phyloP scores from a whole-genome alignment of 2,888 invertebrate species.

The Antheraea assamensis region DNA sequence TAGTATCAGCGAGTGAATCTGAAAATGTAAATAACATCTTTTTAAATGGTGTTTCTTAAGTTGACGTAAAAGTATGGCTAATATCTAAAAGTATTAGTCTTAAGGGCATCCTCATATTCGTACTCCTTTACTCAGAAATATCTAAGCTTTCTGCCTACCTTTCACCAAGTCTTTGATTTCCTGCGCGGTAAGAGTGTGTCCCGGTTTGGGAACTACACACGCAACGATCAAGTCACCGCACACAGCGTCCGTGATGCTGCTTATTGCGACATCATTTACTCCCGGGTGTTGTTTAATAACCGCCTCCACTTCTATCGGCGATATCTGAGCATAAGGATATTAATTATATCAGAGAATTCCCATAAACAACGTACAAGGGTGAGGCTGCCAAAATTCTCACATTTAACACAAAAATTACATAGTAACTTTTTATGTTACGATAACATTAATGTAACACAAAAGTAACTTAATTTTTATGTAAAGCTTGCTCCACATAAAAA shows the following conservation, averaged over 20 bases:
- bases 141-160: conserved; percentile 36
- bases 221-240: conserved; percentile 58
- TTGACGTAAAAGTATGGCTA: no score
- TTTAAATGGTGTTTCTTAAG: neutral
- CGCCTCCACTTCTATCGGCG: conserved; percentile 55
- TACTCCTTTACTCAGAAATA: no score
- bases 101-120: neutral
- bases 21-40: conserved; percentile 27
- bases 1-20: conserved; percentile 44
- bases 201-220: conserved; percentile 44
- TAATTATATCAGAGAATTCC: no score
- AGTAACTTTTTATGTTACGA: no score
- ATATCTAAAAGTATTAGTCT: neutral
- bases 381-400: no score
- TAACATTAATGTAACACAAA: no score
- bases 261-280: conserved; percentile 55
- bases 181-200: conserved; percentile 38
- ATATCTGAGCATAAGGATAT: conserved; percentile 44
- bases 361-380: no score
- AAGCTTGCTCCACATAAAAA: no score
- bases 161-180: conserved; percentile 61
- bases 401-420: no score
- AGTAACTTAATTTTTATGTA: no score
- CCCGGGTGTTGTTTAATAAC: conserved; percentile 53
- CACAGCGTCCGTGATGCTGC: conserved; percentile 45